phyloP scores from a whole-genome alignment of 2,113 vertebrate genomes.

The Hepsetus odoe region DNA sequence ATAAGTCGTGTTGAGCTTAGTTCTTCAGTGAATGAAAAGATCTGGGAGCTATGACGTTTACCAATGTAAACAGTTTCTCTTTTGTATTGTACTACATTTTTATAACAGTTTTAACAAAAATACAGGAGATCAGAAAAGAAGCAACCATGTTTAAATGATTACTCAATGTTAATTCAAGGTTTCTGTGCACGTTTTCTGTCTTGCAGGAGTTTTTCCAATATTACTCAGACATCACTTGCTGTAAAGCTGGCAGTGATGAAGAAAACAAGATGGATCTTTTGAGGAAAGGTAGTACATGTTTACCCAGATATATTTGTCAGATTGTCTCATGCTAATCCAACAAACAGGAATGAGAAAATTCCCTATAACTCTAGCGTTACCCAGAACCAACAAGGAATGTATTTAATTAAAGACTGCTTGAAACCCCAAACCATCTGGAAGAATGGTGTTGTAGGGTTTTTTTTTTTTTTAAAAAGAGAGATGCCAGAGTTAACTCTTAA shows the following conservation, averaged over 20 bases:
- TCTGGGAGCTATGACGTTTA: too few relatives aligned
- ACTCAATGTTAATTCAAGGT: too few relatives aligned
- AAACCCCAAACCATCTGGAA: constrained; percentile 6
- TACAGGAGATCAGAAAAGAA: too few relatives aligned
- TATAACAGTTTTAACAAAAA: too few relatives aligned
- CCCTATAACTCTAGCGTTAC: background rate
- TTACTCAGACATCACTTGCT: constrained; percentile 77
- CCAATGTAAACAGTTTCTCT: too few relatives aligned
- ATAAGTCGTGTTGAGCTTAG: too few relatives aligned
- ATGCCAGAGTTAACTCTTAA: background rate
- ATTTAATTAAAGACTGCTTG: constrained; percentile 9
- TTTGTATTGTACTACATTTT: too few relatives aligned
- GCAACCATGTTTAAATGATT: too few relatives aligned
- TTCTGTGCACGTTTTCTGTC: background rate
- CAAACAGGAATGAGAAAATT: background rate
- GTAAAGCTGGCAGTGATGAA: constrained; percentile 69
- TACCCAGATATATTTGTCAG: background rate
- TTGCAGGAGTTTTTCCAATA: constrained; percentile 89
- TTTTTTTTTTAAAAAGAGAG: background rate
- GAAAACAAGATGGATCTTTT: constrained; percentile 91
- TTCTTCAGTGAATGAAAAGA: too few relatives aligned
- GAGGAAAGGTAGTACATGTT: constrained; percentile 79
- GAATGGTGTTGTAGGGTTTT: background rate
- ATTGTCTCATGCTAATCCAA: constrained; percentile 2
- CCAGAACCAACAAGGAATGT: background rate